These are phyloP conservation scores for Volucella bombylans DNA, from an alignment of 2,888 invertebrate genomes.

Conservation along the genomic window DNA sequence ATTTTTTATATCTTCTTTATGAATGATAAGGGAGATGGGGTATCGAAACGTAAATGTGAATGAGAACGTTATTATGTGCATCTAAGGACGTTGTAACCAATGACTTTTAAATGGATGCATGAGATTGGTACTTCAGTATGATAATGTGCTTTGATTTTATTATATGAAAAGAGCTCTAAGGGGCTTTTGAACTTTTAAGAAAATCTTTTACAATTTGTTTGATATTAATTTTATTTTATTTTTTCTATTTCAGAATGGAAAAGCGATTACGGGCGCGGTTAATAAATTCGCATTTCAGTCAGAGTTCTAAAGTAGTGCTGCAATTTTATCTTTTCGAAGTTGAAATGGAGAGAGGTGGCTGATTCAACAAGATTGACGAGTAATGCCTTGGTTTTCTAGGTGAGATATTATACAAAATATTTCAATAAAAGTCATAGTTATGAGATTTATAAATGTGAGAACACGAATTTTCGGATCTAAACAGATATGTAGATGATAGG, in stretches of 20 bases:
- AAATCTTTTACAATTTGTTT: not conserved
- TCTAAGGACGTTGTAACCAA: not conserved
- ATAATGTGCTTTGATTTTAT: conserved; percentile 19
- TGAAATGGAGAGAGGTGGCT: too few relatives aligned
- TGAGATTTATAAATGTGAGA: too few relatives aligned
- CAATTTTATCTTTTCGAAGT: not conserved
- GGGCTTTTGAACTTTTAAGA: not conserved
- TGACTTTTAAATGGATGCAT: conserved; percentile 19
- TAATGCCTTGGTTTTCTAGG: too few relatives aligned
- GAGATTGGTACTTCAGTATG: not conserved
- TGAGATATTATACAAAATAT: too few relatives aligned
- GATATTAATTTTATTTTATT: not conserved
- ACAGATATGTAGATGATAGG: too few relatives aligned
- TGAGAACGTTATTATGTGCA: conserved; percentile 28
- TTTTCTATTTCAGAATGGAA: conserved; percentile 5
- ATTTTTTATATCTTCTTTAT: conserved; percentile 67
- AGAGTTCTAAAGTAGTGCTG: not conserved
- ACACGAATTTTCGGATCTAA: too few relatives aligned
- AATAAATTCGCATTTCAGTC: not conserved
- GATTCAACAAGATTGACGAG: too few relatives aligned
- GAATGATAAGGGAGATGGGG: conserved; percentile 17
- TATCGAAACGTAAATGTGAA: not conserved
- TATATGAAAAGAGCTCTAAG: not conserved
- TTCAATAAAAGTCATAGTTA: too few relatives aligned
- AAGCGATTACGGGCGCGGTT: conserved; percentile 1